phyloP scores from a whole-genome alignment of 1,140 invertebrate genomes.

The Drosophila yakuba region DNA sequence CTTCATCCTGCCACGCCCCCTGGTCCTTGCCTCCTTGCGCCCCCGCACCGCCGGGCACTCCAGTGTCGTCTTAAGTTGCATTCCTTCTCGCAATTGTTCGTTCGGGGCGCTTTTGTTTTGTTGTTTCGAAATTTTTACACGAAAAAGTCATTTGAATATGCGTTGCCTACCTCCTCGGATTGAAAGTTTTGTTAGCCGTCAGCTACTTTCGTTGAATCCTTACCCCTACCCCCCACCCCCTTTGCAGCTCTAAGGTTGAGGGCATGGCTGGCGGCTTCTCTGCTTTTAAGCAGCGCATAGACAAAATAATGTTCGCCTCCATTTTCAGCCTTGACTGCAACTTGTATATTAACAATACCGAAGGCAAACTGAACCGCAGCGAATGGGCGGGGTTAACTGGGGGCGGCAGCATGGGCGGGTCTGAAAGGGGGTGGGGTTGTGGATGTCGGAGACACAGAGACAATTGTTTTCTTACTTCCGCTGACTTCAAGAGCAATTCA shows the following conservation, averaged over 20 bases:
- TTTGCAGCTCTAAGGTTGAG: conserved; percentile 58
- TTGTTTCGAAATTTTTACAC: conserved; percentile 73
- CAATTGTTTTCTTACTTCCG: conserved; percentile 56
- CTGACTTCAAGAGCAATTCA: conserved; percentile 51
- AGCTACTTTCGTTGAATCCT: conserved; percentile 59
- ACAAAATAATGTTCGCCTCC: conserved; percentile 59
- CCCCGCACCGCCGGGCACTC: not conserved
- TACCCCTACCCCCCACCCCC: not conserved
- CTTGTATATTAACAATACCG: conserved; percentile 44
- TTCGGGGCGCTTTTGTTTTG: conserved; percentile 72
- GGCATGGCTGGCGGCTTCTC: conserved; percentile 70
- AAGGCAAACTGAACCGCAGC: conserved; percentile 5
- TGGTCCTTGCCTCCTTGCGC: not conserved
- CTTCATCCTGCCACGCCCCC: conserved; percentile 22
- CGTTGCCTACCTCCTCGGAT: conserved; percentile 57
- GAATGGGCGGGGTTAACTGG: conserved; percentile 1
- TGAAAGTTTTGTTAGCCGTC: conserved; percentile 79
- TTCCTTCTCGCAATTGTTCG: conserved; percentile 72
- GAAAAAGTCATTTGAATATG: conserved; percentile 82
- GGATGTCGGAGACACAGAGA: conserved; percentile 38
- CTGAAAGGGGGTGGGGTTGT: conserved; percentile 1
- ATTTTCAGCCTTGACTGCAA: conserved; percentile 64
- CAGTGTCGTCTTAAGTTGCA: conserved; percentile 64
- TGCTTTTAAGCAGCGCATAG: conserved; percentile 41
- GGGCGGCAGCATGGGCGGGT: not conserved